A percentile compares a stretch with the other conserved stretches of the same genome.
These are phyloP conservation scores for Cyrtonyx montezumae DNA, from an alignment of 2,113 vertebrate species.

Conservation along the genomic window DNA sequence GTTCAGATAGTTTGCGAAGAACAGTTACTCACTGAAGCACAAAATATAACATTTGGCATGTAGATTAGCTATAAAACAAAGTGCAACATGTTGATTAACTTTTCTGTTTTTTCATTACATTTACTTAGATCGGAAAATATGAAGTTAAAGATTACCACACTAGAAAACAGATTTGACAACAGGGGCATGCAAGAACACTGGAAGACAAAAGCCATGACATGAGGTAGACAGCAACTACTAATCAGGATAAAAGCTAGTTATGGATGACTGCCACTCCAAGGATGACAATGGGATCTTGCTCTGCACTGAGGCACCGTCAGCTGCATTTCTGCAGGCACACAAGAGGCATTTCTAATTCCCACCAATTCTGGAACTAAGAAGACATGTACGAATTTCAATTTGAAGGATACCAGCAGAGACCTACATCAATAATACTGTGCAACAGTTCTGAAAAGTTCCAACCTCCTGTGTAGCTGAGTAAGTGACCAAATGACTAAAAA, in stretches of 20 bases:
- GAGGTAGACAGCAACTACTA: neutral
- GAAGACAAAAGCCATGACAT: neutral
- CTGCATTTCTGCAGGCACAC: neutral
- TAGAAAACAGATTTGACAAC: neutral
- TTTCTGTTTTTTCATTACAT: neutral
- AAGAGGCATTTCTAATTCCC: neutral
- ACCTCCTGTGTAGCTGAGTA: neutral
- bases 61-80: neutral
- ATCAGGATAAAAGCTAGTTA: neutral
- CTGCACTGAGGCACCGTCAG: neutral
- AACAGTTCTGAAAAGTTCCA: neutral
- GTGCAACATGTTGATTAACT: neutral
- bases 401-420: neutral
- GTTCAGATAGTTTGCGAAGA: neutral
- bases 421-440: neutral
- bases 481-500: neutral
- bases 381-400: neutral
- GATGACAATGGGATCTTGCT: neutral
- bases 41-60: neutral
- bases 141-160: neutral
- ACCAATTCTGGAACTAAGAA: neutral
- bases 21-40: neutral
- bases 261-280: accelerated
- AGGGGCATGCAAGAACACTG: neutral
- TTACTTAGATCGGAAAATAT: neutral